phyloP scores from a whole-genome alignment of 2,113 vertebrate genomes.

The Syrrhaptes paradoxus region DNA sequence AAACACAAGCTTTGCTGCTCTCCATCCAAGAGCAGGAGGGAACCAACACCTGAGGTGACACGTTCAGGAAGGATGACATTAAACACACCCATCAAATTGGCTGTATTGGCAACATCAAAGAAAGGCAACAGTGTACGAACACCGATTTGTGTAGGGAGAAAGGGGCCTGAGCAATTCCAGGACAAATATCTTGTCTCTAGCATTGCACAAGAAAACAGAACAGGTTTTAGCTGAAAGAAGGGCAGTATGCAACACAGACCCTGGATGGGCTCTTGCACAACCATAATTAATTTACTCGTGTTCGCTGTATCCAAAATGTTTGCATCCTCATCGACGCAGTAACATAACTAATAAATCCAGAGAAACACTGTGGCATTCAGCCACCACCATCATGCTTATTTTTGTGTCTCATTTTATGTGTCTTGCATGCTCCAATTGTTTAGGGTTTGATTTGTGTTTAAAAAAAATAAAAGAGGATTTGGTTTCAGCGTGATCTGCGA shows the following conservation, averaged over 20 bases:
- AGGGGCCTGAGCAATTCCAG: background rate
- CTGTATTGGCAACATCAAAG: background rate
- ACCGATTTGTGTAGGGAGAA: background rate
- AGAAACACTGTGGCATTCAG: background rate
- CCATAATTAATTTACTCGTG: background rate
- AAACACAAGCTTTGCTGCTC: background rate
- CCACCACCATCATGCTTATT: background rate
- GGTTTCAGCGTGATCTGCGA: background rate
- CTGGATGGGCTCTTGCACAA: background rate
- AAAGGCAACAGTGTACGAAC: background rate
- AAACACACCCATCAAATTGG: background rate
- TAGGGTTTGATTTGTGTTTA: background rate
- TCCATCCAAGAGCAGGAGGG: background rate
- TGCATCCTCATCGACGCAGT: background rate
- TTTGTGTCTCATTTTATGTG: background rate
- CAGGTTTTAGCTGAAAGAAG: background rate
- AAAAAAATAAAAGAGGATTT: background rate
- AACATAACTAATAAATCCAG: background rate
- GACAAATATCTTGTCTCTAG: background rate
- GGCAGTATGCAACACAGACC: background rate
- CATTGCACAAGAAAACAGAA: background rate
- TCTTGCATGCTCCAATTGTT: background rate
- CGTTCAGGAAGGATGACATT: background rate
- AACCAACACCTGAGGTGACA: background rate
- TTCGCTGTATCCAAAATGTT: background rate